Conservation (phyloP, 2,797 vertebrate species). For the Spondyliosoma cantharus region DNA sequence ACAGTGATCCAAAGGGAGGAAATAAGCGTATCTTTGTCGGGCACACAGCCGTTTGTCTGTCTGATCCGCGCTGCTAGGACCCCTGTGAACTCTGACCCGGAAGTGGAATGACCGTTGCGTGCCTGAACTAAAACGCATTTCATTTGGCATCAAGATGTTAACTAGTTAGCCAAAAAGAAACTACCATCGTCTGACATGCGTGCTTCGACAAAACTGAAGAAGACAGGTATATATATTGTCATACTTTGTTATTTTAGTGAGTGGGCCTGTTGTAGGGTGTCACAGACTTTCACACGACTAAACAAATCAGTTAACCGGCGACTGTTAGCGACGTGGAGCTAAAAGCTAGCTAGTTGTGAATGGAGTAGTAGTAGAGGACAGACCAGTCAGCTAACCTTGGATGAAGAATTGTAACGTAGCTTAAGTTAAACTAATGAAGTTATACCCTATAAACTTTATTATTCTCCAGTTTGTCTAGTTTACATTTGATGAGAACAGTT, state of each 20-base stretch:
- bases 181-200: background rate
- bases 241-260: rapidly evolving
- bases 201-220: background rate
- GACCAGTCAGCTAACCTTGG: slow-evolving; percentile 16
- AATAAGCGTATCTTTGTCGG: background rate
- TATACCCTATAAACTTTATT: background rate
- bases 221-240: slow-evolving; percentile 30
- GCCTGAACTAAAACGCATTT: slow-evolving; percentile 64
- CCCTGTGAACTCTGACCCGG: slow-evolving; percentile 55
- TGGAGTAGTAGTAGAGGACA: background rate
- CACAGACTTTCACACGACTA: rapidly evolving
- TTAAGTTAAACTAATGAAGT: background rate
- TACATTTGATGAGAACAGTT: too few relatives aligned
- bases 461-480: background rate
- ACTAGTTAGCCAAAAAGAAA: background rate
- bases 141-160: slow-evolving; percentile 23
- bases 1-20: background rate
- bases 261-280: background rate
- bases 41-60: background rate
- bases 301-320: background rate
- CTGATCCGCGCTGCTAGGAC: slow-evolving; percentile 69
- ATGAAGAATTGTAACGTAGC: background rate
- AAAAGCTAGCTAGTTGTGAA: background rate
- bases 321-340: slow-evolving; percentile 44
- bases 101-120: slow-evolving; percentile 29